phyloP scores from a whole-genome alignment of 2,888 invertebrate genomes.

The Orthosia cruda region DNA sequence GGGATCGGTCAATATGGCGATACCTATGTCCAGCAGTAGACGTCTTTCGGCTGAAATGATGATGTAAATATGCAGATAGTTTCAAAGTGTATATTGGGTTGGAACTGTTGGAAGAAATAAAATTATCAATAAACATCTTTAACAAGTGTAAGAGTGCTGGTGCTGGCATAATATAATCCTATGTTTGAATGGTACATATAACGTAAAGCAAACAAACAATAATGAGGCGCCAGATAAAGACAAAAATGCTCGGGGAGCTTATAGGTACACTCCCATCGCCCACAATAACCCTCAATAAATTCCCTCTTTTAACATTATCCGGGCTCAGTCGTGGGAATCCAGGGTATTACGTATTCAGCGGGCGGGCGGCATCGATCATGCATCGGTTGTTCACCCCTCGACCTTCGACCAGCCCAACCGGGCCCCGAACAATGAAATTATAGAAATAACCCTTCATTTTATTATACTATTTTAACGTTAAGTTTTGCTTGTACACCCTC shows the following conservation, averaged over 20 bases:
- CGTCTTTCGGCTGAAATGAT: too few relatives aligned
- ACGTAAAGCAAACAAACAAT: constrained; percentile 4
- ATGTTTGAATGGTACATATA: background rate
- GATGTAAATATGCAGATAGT: background rate
- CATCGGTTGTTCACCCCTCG: constrained; percentile 77
- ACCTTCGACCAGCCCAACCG: constrained; percentile 67
- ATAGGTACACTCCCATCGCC: constrained; percentile 27
- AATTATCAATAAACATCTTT: background rate
- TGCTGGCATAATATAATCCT: background rate
- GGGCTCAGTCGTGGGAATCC: constrained; percentile 58
- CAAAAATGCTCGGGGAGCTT: constrained; percentile 30
- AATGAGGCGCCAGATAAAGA: constrained; percentile 19
- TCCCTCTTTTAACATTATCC: constrained; percentile 49
- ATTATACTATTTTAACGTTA: constrained; percentile 44
- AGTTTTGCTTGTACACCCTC: background rate
- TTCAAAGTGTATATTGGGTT: background rate
- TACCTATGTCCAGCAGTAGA: too few relatives aligned
- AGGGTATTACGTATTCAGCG: constrained; percentile 75
- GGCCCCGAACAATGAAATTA: constrained; percentile 65
- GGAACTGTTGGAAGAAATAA: too few relatives aligned
- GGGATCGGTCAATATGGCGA: too few relatives aligned
- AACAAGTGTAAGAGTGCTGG: too few relatives aligned
- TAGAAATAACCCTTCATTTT: constrained; percentile 64
- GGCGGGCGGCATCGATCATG: constrained; percentile 78
- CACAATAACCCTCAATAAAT: constrained; percentile 51